These are phyloP conservation scores for Corydoras sp. DNA, from an alignment of 2,113 vertebrate genomes.

Conservation along the genomic window DNA sequence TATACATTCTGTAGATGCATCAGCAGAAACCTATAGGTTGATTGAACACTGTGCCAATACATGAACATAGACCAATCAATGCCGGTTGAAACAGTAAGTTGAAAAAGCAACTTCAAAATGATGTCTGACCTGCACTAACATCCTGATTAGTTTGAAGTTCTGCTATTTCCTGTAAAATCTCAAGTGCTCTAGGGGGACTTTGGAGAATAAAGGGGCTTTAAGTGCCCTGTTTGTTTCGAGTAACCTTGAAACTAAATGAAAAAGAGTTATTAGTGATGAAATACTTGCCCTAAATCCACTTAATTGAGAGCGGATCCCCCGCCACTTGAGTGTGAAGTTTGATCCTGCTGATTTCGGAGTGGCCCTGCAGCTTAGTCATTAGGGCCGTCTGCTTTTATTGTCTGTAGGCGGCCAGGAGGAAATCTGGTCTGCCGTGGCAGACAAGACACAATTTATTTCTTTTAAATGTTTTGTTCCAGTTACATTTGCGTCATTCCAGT, in stretches of 20 bases:
- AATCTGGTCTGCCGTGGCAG: conserved; percentile 11
- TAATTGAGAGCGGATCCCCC: conserved; percentile 30
- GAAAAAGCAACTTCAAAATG: background rate
- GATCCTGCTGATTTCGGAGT: conserved; percentile 21
- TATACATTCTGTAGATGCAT: background rate
- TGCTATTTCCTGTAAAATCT: background rate
- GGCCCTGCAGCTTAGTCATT: conserved; percentile 22
- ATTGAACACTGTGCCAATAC: background rate
- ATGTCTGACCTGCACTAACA: background rate
- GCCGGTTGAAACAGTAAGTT: background rate
- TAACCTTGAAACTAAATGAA: conserved; percentile 31
- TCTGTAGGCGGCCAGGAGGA: conserved; percentile 19
- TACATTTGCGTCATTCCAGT: conserved; percentile 22
- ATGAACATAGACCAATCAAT: too few relatives aligned
- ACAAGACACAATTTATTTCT: background rate
- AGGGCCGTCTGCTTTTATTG: conserved; percentile 17
- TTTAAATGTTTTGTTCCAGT: background rate
- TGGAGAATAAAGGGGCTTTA: conserved; percentile 4
- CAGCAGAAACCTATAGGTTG: background rate
- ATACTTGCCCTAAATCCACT: conserved; percentile 24
- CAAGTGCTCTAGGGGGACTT: background rate
- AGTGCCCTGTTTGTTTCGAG: conserved; percentile 6
- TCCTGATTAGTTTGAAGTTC: background rate
- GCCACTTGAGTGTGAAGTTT: conserved; percentile 27
- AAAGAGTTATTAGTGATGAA: background rate